Base-by-base conservation (phyloP, 2,888 invertebrate species). In the Abrostola tripartita region DNA sequence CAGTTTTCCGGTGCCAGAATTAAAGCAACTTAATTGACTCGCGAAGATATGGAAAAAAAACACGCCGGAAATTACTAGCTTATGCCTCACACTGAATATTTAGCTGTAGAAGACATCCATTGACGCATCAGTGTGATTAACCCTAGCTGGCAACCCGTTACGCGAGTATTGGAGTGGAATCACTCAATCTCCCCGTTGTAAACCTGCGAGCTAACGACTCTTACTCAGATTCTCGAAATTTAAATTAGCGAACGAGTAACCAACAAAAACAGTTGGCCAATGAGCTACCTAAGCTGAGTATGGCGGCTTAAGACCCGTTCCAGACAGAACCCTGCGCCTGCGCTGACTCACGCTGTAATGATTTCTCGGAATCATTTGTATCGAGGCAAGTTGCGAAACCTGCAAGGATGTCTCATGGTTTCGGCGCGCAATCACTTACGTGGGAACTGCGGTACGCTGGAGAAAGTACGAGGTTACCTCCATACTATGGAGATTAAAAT, bases 361-460 rank as follows among this genome's bases (percentile, higher is more conserved):
- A 84, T 76, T 92, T 92, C 92, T 83, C 85, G 81, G 92, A 85
- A 86, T 69, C 66, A 76, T 76, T 83, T 76, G 79, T 81, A 82
- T 86, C 85, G 87, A 87, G 85, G 83, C 83, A 83, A 69, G 85
- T 90, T 91, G 89, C 85, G 88, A 91, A 90, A 91, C 85, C 79
- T 83, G 80, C 79, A 81, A 85, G 82, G 82, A 85, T 85, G 86
- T 82, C 80, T 85, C 82, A 82, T 82, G 81, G 74, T 79, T 82
- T 79, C 65, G 79, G 76, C 70, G 69, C 71, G 81, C 74, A 68
- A 68, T 67, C 70, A 72, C 68, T 69, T 65, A 75, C 81, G 85
- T 85, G 83, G 76, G 84, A 84, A 85, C 75, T 62, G 61, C 42
- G 65, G 53, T 61, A 51, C 56, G 61, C 53, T 67, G 79, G 84